phyloP scores from a whole-genome alignment of 2,888 invertebrate species.

The Artemia sinica region DNA sequence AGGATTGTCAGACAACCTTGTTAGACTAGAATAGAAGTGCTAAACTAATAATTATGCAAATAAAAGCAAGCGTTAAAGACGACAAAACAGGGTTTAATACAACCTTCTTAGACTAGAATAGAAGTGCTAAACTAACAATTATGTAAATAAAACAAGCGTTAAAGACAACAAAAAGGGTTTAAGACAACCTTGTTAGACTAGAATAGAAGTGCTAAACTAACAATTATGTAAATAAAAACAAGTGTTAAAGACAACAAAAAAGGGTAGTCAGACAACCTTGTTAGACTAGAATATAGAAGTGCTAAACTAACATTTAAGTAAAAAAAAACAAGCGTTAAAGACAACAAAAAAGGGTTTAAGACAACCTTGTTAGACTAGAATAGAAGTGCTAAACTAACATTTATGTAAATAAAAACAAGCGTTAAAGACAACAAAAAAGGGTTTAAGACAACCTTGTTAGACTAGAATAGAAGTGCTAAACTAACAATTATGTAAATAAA shows the following conservation, averaged over 20 bases:
- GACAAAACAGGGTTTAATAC: neutral
- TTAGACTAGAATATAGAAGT: constrained; percentile 17
- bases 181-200: neutral
- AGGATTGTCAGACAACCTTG: no score
- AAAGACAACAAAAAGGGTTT: neutral
- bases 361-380: neutral
- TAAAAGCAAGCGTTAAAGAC: constrained; percentile 4
- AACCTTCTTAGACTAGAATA: constrained; percentile 8
- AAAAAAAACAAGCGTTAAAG: constrained; percentile 7
- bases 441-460: neutral
- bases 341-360: neutral
- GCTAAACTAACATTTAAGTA: no score
- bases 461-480: constrained; percentile 26
- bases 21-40: constrained; percentile 23
- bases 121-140: constrained; percentile 27
- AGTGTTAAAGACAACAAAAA: constrained; percentile 11
- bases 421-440: constrained; percentile 13
- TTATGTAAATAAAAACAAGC: constrained; percentile 3
- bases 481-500: neutral
- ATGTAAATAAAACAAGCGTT: constrained; percentile 3
- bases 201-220: constrained; percentile 26
- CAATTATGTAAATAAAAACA: constrained; percentile 10
- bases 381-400: constrained; percentile 27
- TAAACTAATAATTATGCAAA: constrained; percentile 25
- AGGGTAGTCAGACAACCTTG: no score